Conservation (phyloP, 2,113 vertebrate genomes). For the Sebastes schlegelii region DNA sequence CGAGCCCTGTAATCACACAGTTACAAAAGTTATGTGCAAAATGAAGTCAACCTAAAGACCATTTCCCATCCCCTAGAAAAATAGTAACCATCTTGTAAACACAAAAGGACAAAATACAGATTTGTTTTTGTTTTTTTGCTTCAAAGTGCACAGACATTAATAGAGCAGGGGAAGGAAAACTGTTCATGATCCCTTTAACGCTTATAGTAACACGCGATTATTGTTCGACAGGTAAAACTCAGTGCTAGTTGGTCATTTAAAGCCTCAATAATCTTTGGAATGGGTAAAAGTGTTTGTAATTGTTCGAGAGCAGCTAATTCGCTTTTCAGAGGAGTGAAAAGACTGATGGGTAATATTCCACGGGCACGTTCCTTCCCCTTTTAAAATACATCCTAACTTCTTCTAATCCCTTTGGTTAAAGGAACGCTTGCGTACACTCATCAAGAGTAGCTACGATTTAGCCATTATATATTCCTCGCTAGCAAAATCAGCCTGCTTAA, state of each 20-base stretch:
- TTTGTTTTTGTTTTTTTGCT: slow-evolving; percentile 66
- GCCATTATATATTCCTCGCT: slow-evolving; percentile 16
- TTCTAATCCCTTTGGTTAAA: slow-evolving; percentile 64
- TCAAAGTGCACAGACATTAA: slow-evolving; percentile 63
- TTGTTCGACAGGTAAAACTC: slow-evolving; percentile 18
- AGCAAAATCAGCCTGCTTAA: slow-evolving; percentile 38
- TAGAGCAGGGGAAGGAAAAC: slow-evolving; percentile 23
- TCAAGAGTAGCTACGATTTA: slow-evolving; percentile 30
- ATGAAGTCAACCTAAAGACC: slow-evolving; percentile 49
- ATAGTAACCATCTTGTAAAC: slow-evolving; percentile 69
- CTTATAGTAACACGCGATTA: background rate
- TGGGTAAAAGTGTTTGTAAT: slow-evolving; percentile 43
- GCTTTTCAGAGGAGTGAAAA: slow-evolving; percentile 10
- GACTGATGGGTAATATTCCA: slow-evolving; percentile 12
- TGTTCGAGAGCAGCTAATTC: slow-evolving; percentile 10
- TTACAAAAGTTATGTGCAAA: slow-evolving; percentile 74
- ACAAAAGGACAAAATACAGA: slow-evolving; percentile 64
- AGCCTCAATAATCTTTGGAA: slow-evolving; percentile 74
- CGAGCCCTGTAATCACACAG: slow-evolving; percentile 26
- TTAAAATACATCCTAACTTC: slow-evolving; percentile 23
- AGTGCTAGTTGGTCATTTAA: slow-evolving; percentile 58
- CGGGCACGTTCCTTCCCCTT: slow-evolving; percentile 39
- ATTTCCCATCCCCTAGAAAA: slow-evolving; percentile 68
- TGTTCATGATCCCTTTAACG: slow-evolving; percentile 12
- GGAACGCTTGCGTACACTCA: slow-evolving; percentile 41